phyloP scores from a whole-genome alignment of 2,888 invertebrate species.

The Drosophila mulleri region DNA sequence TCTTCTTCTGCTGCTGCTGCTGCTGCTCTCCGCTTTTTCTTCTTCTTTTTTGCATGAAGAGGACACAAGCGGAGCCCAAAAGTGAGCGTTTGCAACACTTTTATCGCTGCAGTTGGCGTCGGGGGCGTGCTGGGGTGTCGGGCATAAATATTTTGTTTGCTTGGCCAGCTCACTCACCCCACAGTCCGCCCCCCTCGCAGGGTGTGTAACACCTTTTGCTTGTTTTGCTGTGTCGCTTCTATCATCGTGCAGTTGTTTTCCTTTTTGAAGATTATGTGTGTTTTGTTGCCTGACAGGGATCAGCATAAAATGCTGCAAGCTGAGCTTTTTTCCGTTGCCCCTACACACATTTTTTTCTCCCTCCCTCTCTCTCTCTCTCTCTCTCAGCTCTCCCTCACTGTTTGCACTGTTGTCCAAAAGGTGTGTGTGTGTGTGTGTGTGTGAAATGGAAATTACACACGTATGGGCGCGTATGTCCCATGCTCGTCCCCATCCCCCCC shows the following conservation, averaged over 20 bases:
- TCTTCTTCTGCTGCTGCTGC: neutral
- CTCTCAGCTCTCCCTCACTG: constrained; percentile 15
- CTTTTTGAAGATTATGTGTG: constrained; percentile 85
- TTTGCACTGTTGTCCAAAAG: constrained; percentile 58
- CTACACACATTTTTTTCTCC: constrained; percentile 22
- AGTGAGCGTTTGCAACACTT: constrained; percentile 35
- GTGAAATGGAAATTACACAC: constrained; percentile 58
- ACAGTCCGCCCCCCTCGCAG: constrained; percentile 6
- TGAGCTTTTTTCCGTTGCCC: constrained; percentile 75
- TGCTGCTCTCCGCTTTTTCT: neutral
- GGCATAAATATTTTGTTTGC: constrained; percentile 79
- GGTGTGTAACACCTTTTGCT: constrained; percentile 20
- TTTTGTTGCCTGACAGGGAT: constrained; percentile 85
- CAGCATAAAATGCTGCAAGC: constrained; percentile 85
- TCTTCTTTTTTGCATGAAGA: constrained; percentile 49
- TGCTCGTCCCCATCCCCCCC: neutral
- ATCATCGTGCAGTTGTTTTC: constrained; percentile 79
- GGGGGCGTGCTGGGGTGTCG: constrained; percentile 25
- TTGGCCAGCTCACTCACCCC: constrained; percentile 32
- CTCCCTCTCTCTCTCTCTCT: constrained; percentile 5
- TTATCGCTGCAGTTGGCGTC: constrained; percentile 35
- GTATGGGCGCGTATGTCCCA: constrained; percentile 51
- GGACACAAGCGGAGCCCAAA: constrained; percentile 20
- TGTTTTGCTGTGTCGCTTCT: constrained; percentile 39
- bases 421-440: constrained; percentile 34